Conservation (phyloP, 2,888 invertebrate genomes). For the Cheilosia grossa region DNA sequence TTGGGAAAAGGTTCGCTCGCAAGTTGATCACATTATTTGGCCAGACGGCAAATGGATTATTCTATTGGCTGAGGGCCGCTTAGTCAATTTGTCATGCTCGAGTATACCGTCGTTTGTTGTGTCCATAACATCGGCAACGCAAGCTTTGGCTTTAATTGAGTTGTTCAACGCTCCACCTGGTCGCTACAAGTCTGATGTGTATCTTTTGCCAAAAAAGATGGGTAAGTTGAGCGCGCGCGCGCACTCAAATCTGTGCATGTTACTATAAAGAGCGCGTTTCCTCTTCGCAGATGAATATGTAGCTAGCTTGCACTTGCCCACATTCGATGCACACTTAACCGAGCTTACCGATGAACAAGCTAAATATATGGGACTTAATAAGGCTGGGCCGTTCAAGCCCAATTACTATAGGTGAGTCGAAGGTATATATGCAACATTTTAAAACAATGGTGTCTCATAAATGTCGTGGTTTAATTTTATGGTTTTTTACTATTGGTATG, state of each 20-base stretch:
- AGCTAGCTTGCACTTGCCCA: constrained; percentile 97
- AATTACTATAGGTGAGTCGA: constrained; percentile 95
- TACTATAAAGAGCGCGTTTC: no score
- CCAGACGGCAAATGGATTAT: constrained; percentile 98
- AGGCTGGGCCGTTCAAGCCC: constrained; percentile 99
- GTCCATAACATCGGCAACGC: constrained; percentile 98
- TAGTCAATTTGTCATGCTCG: constrained; percentile 98
- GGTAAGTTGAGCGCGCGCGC: constrained; percentile 84
- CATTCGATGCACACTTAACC: constrained; percentile 98
- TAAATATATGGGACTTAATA: constrained; percentile 98
- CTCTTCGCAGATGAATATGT: constrained; percentile 93
- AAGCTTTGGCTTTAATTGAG: constrained; percentile 98
- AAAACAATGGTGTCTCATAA: constrained; percentile 49
- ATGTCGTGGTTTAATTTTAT: constrained; percentile 45
- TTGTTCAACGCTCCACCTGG: constrained; percentile 97
- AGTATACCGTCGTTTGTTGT: constrained; percentile 99
- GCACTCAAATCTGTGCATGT: neutral
- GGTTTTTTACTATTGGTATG: constrained; percentile 2
- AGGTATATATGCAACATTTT: constrained; percentile 65
- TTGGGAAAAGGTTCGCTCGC: constrained; percentile 98
- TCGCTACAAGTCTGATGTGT: constrained; percentile 98
- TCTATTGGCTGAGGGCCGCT: constrained; percentile 95
- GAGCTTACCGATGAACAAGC: constrained; percentile 98
- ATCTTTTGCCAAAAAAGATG: constrained; percentile 99
- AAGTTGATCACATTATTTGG: constrained; percentile 99